Percentiles rank a stretch among this genome's conserved stretches.
These are phyloP conservation scores for Clavelina lepadiformis DNA, from an alignment of 23 tunicate species.

Conservation along the genomic window DNA sequence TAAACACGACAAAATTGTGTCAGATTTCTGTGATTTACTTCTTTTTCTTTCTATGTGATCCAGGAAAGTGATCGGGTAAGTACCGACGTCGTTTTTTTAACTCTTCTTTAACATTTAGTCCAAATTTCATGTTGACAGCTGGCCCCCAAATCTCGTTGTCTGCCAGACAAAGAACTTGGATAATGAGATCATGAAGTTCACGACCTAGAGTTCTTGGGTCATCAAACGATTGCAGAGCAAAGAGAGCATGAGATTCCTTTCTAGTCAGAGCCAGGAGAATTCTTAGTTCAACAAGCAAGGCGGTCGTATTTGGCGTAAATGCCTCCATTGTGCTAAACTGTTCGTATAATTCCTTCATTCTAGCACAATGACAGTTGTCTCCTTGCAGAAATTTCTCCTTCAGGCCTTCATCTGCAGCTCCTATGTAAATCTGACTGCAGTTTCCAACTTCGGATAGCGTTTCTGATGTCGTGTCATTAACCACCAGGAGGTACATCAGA, in stretches of 20 bases:
- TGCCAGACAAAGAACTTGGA: constrained; percentile 73
- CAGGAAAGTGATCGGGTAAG: constrained; percentile 87
- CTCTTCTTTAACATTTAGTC: constrained; percentile 87
- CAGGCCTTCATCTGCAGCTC: constrained; percentile 78
- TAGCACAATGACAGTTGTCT: constrained; percentile 51
- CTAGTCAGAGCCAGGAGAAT: constrained; percentile 68
- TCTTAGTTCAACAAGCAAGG: constrained; percentile 74
- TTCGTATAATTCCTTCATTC: constrained; percentile 43
- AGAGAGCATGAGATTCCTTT: constrained; percentile 69
- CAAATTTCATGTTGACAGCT: constrained; percentile 81
- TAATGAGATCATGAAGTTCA: constrained; percentile 72
- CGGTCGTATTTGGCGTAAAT: constrained; percentile 55
- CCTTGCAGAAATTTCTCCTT: constrained; percentile 48
- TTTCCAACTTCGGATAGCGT: constrained; percentile 51
- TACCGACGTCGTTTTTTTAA: constrained; percentile 61
- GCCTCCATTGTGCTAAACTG: constrained; percentile 53
- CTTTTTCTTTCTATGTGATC: constrained; percentile 48
- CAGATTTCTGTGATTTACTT: too few species aligned
- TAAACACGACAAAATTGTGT: too few species aligned
- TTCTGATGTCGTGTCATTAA: constrained; percentile 68
- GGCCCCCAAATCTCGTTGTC: constrained; percentile 98
- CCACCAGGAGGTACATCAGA: constrained; percentile 73
- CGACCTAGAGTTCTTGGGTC: constrained; percentile 67
- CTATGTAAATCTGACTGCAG: constrained; percentile 84
- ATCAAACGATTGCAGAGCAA: constrained; percentile 70